Evolutionary conservation across 2,797 vertebrate genomes (phyloP), one percentile per base, ranked within the genome.

Genomic region (Botia kubotai): DNA sequence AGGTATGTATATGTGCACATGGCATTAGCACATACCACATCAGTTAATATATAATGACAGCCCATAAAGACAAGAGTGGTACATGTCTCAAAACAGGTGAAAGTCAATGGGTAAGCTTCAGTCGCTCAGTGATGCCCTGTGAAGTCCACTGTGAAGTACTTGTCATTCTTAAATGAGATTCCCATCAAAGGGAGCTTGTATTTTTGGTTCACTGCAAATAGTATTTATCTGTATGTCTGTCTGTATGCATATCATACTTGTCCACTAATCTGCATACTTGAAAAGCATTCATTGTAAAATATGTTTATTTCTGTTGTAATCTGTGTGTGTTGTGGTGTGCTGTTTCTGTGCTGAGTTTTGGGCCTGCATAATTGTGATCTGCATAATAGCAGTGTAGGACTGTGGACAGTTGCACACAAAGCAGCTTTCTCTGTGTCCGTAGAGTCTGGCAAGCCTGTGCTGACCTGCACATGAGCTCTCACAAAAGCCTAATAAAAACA

Each of bases 401-500:
- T 68, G 79, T 81, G 81, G 79, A 84, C 78, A 82, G 63, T 83
- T 87, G 83, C 86, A 77, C 33, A 89, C 70, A 77, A 70, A 85
- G 84, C 84, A 83, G 75, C 36, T 74, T 84, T 85, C 74, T 80
- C 71, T 36, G 57, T n/a, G 48, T 33, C 26, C 77, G 68, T 79
- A 82, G 80, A 73, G 58, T 77, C 63, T 69, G 46, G 53, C 80
- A 4, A 46, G 33, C 78, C 66, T 53, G 19, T 72, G 50, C 77
- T 39, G 67, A 69, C 74, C 75, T 36, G 66, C 85, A 85, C 78
- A 78, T 85, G 87, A 88, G 86, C 75, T 46, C 65, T 80, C 70
- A 85, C 78, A 84, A 83, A 85, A 87, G 85, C 84, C 73, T 87
- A 90, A 87, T 88, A 82, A 93, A 93, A 93, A 93, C 91, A 92